phyloP scores from a whole-genome alignment of 2,113 vertebrate species.

The Entosphenus tridentatus region DNA sequence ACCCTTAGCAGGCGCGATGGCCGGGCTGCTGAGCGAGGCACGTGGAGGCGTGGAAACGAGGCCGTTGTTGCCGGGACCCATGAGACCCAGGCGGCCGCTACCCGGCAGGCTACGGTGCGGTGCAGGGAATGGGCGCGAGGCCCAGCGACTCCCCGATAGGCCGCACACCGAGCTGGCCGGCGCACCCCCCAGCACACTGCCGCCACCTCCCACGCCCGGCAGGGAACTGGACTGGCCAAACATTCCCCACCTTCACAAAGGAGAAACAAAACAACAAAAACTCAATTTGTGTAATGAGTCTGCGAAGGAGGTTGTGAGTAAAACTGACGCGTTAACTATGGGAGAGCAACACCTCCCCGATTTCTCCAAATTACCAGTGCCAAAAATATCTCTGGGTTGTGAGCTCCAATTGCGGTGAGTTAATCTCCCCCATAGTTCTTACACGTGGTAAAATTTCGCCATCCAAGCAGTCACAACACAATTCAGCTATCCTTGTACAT shows the following conservation, averaged over 20 bases:
- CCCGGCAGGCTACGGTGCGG: constrained; percentile 4
- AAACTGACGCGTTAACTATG: too few species aligned
- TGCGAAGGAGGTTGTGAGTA: too few species aligned
- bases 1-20: background rate
- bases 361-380: constrained; percentile 14
- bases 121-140: constrained; percentile 3
- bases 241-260: constrained; percentile 29
- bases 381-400: background rate
- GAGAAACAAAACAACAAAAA: background rate
- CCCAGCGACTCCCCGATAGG: background rate
- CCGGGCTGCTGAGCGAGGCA: background rate
- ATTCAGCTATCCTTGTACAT: too few species aligned
- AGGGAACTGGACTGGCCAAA: constrained; percentile 92
- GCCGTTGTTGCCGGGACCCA: constrained; percentile 1
- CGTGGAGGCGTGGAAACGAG: constrained; percentile 2
- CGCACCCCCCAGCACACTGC: background rate
- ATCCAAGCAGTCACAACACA: too few species aligned
- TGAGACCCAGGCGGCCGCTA: background rate
- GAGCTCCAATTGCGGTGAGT: too few species aligned
- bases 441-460: too few species aligned
- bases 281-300: too few species aligned
- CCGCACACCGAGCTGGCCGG: too few species aligned
- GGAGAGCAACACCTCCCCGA: background rate
- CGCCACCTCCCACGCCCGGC: constrained; percentile 38
- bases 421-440: too few species aligned